Conservation (phyloP, 2,113 vertebrate genomes). For the Scopus umbretta region DNA sequence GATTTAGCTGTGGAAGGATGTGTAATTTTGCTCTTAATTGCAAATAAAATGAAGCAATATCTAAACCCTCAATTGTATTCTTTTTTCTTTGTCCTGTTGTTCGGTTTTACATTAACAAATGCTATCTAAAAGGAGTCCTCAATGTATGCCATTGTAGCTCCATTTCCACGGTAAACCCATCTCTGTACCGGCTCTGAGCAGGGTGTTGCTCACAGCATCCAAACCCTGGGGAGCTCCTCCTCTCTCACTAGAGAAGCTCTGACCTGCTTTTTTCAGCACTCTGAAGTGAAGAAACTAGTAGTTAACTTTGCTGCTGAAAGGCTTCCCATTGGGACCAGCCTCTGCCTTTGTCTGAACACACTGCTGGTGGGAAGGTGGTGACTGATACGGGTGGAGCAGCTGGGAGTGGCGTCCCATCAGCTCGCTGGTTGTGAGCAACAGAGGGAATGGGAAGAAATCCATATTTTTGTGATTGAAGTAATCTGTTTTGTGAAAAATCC, state of each 20-base stretch:
- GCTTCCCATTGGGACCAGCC: background rate
- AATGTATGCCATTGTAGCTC: background rate
- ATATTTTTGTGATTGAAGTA: background rate
- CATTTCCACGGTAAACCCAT: background rate
- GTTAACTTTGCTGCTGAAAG: background rate
- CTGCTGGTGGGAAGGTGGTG: background rate
- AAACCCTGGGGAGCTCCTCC: background rate
- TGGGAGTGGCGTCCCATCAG: background rate
- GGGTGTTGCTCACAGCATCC: background rate
- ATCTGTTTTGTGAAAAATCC: background rate
- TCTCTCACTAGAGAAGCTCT: background rate
- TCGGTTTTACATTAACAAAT: background rate
- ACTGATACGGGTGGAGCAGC: background rate
- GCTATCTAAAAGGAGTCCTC: background rate
- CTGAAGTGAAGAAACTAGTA: background rate
- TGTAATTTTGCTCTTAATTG: background rate
- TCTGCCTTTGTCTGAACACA: background rate
- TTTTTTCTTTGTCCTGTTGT: background rate
- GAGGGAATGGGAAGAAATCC: background rate
- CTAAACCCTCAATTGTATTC: background rate
- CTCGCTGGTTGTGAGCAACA: background rate
- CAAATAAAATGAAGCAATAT: background rate
- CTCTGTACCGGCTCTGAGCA: background rate
- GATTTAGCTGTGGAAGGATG: background rate
- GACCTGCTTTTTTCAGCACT: background rate